Conservation (phyloP, 1,140 invertebrate genomes). For the Kradibia gibbosae region DNA sequence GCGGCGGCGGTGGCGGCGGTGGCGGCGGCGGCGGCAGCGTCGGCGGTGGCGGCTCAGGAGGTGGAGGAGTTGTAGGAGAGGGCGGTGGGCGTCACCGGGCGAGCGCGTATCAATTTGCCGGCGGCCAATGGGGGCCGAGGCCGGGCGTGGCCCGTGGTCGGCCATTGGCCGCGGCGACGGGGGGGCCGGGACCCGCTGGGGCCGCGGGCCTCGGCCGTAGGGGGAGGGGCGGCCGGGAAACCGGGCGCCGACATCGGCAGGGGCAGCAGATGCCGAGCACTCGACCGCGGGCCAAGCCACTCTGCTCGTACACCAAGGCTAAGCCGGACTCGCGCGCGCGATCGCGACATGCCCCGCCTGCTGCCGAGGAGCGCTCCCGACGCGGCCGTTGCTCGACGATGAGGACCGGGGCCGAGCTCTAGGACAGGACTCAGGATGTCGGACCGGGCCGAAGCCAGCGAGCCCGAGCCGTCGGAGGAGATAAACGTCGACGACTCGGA, state of each 20-base stretch:
- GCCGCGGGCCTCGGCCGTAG: not conserved
- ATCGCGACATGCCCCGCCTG: not conserved
- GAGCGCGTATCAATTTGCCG: slow-evolving; percentile 71
- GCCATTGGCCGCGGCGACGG: slow-evolving; percentile 54
- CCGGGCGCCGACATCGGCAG: not conserved
- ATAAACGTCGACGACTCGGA: slow-evolving; percentile 71
- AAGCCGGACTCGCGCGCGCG: not conserved
- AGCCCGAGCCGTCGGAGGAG: slow-evolving; percentile 68
- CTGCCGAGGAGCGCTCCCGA: not conserved
- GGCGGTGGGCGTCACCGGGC: too few species aligned
- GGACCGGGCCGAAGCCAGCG: slow-evolving; percentile 65
- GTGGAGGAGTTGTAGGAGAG: too few species aligned
- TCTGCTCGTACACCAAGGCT: slow-evolving; percentile 48
- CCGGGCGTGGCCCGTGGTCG: slow-evolving; percentile 55
- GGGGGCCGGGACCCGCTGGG: slow-evolving; percentile 51
- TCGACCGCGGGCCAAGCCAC: slow-evolving; percentile 20
- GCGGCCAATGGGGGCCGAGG: slow-evolving; percentile 58
- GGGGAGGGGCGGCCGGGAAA: not conserved
- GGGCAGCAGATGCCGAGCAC: not conserved
- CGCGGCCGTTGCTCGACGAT: not conserved
- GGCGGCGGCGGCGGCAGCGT: slow-evolving; percentile 30
- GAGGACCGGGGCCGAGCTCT: not conserved
- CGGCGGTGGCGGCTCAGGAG: too few species aligned
- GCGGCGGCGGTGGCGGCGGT: slow-evolving; percentile 50
- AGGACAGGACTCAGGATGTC: slow-evolving; percentile 58